Base-by-base conservation (phyloP, 2,797 vertebrate genomes). In the Acanthis flammea region DNA sequence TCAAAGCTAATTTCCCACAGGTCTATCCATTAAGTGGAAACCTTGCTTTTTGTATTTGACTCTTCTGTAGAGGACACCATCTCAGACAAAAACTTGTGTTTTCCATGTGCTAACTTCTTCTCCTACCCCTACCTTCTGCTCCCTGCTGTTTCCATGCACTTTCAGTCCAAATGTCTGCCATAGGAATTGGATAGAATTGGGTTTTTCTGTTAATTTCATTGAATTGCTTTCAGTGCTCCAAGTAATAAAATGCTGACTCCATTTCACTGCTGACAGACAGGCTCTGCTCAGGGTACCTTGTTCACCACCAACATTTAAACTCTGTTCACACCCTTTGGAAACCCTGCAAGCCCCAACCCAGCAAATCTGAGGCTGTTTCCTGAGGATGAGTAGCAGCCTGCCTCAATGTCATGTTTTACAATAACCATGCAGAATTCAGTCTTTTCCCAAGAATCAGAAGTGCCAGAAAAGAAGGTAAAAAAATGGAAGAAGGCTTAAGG, bases 241-340 rank as follows among this genome's bases (percentile, higher is more conserved):
- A 83, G 73, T 58, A 88, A 96, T 84, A 91, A 31, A 95, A 73
- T 31, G 62, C 90, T 93, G 92, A 87, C 50, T 96, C 92, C 76
- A 28, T 84, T 95, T 91, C 93, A 86, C n/a, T 68, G 83, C 74
- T 85, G 57, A 73, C 48, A 88, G 62, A 63, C 72, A 81, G 62
- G 35, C 53, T 77, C 53, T 51, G 62, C 35, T 85, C 62, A 30
- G 24, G 13, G 18, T 18, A 57, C 28, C 44, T 82, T 30, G 24
- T 2, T 84, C 48, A 31, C 21, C 25, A 55, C 6, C 19, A 35
- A 45, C 42, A 86, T 50, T 88, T 80, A 66, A 72, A 63, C 6
- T 21, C 2, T 5, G 7, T 62, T 91, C 10, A 33, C 6, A 14
- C 2, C 30, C 25, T 21, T 63, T 22, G 73, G 63, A 76, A 88